Conservation (phyloP, 2,888 invertebrate genomes). For the Imbricaverruca yamaguchii region DNA sequence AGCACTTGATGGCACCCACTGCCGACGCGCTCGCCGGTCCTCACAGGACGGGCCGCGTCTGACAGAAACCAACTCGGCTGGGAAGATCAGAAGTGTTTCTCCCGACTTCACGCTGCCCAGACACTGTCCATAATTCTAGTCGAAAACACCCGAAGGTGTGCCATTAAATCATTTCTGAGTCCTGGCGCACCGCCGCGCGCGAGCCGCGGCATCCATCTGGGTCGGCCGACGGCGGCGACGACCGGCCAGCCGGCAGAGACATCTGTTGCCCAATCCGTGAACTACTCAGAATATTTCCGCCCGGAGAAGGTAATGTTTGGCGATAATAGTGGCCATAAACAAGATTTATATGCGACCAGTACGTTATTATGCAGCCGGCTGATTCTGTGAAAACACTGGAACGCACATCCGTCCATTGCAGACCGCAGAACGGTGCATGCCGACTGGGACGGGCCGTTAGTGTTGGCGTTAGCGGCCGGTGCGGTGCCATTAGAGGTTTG, state of each 20-base stretch:
- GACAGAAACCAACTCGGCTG: too few relatives aligned
- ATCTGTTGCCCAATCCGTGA: neutral
- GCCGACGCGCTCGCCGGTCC: too few relatives aligned
- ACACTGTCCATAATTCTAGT: neutral
- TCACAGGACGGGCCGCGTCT: too few relatives aligned
- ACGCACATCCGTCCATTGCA: conserved; percentile 18
- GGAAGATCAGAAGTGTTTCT: too few relatives aligned
- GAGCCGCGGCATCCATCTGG: neutral
- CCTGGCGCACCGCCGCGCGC: neutral
- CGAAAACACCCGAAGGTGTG: neutral
- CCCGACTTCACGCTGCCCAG: neutral
- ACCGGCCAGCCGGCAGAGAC: neutral
- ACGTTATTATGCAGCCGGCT: neutral
- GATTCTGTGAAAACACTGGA: conserved; percentile 8
- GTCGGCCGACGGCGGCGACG: neutral
- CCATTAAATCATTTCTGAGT: neutral
- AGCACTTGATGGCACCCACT: too few relatives aligned
- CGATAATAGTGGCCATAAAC: neutral
- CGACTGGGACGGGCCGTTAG: neutral
- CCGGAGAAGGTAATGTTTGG: conserved; percentile 11
- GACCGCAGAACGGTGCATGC: neutral
- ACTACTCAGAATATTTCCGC: neutral
- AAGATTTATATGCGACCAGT: neutral
- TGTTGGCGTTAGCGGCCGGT: neutral
- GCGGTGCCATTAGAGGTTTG: too few relatives aligned